Evolutionary conservation across 2,888 invertebrate species (phyloP), one percentile per base, ranked within the genome.

Genomic region (Charanyca ferruginea): DNA sequence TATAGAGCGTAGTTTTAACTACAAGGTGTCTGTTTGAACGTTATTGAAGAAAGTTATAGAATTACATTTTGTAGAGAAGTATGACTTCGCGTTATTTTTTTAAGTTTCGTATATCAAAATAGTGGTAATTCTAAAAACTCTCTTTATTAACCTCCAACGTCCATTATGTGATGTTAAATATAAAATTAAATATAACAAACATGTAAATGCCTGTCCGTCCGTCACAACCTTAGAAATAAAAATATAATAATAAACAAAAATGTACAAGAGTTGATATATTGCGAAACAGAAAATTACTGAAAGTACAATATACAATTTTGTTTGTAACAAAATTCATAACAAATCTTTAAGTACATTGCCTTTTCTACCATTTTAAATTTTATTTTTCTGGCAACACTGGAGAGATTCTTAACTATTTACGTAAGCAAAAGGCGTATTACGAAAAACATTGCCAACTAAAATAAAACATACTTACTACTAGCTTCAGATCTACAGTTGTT

Each of bases 271-370:
- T 67, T 73, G 66, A 78, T 73, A 75, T 64, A 81, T 73, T 73
- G 71, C 72, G 71, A 77, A 67, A 65, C 62, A 66, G 66, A 76
- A 73, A 59, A 68, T 81, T 59, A 59, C 51, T 67, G 75, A 67
- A 59, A 61, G 44, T 44, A 66, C 66, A 63, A 65, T 64, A 65
- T 60, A 67, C 38, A 82, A 77, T 65, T 80, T 79, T 78, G 80
- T 78, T 81, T 77, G 51, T 61, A 83, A 86, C 79, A 85, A 79
- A 84, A 83, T 77, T 64, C 60, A 78, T 79, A 85, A 85, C 84
- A 84, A 84, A 72, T 66, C 76, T 81, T n/a, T 90, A 90, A 90
- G 90, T 90, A 90, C 90, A 83, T 87, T 83, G 90, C 90, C 90
- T 78, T 81, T 81, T 80, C 67, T 78, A 76, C 72, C 70, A 57